Conservation (phyloP, 2,888 invertebrate species). For the Meandrusa payeni region DNA sequence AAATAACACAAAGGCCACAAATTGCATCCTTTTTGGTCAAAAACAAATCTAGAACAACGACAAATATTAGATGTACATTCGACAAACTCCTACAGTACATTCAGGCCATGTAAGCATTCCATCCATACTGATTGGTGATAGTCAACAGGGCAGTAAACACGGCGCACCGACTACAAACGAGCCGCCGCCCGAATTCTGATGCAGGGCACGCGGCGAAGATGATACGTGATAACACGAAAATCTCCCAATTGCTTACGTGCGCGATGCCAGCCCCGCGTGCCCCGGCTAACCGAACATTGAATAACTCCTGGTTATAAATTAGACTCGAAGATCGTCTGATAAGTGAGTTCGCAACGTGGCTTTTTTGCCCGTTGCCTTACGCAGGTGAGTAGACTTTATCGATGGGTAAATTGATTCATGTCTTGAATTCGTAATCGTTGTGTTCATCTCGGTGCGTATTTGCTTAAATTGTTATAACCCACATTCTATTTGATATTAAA, state of each 20-base stretch:
- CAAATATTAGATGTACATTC: too few relatives aligned
- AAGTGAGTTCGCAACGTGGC: constrained; percentile 62
- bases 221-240: constrained; percentile 81
- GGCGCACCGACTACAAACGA: constrained; percentile 36
- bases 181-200: constrained; percentile 38
- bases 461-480: constrained; percentile 3
- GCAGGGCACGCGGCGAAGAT: constrained; percentile 71
- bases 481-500: constrained; percentile 11
- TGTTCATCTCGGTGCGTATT: constrained; percentile 7
- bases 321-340: constrained; percentile 66
- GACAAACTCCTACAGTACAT: constrained; percentile 14
- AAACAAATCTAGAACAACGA: too few relatives aligned
- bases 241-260: constrained; percentile 80
- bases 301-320: constrained; percentile 76
- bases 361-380: constrained; percentile 60
- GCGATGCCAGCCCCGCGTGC: constrained; percentile 48
- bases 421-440: constrained; percentile 55
- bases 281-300: constrained; percentile 64
- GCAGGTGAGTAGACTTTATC: constrained; percentile 72
- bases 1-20: too few relatives aligned
- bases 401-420: constrained; percentile 70
- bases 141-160: constrained; percentile 53
- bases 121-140: constrained; percentile 43
- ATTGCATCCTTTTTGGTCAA: too few relatives aligned
- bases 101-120: constrained; percentile 17